Conservation (phyloP, 2,888 invertebrate genomes). For the Brachyopa scutellaris region DNA sequence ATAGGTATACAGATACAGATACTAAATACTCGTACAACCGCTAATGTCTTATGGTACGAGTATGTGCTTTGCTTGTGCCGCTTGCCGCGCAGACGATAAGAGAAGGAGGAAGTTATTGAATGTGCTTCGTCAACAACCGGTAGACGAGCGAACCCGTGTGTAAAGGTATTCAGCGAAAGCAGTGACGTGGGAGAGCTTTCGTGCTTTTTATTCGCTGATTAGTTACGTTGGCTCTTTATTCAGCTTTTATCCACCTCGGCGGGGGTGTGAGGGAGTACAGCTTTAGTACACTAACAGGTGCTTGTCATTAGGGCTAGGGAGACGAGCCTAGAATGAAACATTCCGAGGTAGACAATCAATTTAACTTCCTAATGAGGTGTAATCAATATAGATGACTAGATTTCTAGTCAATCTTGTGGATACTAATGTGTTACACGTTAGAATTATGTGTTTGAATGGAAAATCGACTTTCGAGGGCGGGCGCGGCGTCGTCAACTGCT, state of each 20-base stretch:
- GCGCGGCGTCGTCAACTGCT: conserved; percentile 12
- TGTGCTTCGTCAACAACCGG: conserved; percentile 26
- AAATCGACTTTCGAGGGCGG: conserved; percentile 28
- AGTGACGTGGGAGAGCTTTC: conserved; percentile 48
- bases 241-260: conserved; percentile 21
- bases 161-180: conserved; percentile 43
- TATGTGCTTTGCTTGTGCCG: conserved; percentile 12
- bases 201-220: no score
- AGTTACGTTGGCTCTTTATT: conserved; percentile 54
- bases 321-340: not conserved
- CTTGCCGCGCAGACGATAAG: conserved; percentile 24
- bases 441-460: conserved; percentile 32
- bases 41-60: conserved; percentile 18
- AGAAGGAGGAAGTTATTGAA: conserved; percentile 55
- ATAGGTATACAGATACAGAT: conserved; percentile 19
- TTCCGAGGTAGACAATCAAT: conserved; percentile 24
- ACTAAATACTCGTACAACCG: not conserved
- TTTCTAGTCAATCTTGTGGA: conserved; percentile 25
- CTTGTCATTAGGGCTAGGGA: not conserved
- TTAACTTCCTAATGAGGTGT: conserved; percentile 46
- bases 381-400: conserved; percentile 6
- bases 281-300: not conserved
- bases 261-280: conserved; percentile 18
- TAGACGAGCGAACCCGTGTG: conserved; percentile 3
- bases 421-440: conserved; percentile 10